phyloP scores from a whole-genome alignment of 2,888 invertebrate genomes.

The Harmothoe impar region DNA sequence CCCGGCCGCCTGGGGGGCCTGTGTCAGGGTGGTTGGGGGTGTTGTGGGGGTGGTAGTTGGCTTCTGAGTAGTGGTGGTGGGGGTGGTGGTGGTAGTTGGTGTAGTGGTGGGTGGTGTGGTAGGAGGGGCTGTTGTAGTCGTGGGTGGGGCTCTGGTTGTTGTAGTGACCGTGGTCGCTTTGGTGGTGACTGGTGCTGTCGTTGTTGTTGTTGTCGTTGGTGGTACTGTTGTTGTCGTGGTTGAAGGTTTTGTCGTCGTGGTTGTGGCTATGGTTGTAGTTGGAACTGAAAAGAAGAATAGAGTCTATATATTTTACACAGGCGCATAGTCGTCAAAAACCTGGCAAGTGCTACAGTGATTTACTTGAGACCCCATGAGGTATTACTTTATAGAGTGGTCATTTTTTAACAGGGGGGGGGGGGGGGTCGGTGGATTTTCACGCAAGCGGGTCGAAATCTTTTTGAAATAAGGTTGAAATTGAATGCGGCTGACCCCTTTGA shows the following conservation, averaged over 20 bases:
- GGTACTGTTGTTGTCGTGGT: conserved; percentile 14
- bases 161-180: not conserved
- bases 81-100: not conserved
- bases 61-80: not conserved
- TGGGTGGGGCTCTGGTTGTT: not conserved
- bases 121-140: conserved; percentile 8
- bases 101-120: not conserved
- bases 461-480: no score
- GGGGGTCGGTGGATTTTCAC: no score
- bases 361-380: no score
- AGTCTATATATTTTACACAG: no score
- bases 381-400: no score
- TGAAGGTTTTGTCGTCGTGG: not conserved
- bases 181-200: not conserved
- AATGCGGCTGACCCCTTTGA: no score
- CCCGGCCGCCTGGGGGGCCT: not conserved
- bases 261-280: not conserved
- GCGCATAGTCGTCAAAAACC: no score
- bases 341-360: no score
- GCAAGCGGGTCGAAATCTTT: no score
- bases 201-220: not conserved
- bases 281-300: not conserved
- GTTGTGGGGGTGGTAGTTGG: not conserved
- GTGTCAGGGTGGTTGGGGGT: not conserved
- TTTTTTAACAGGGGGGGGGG: no score